phyloP scores from a whole-genome alignment of 37 sponge, comb jelly and placozoan genomes.

The Aplysina aerophoba region DNA sequence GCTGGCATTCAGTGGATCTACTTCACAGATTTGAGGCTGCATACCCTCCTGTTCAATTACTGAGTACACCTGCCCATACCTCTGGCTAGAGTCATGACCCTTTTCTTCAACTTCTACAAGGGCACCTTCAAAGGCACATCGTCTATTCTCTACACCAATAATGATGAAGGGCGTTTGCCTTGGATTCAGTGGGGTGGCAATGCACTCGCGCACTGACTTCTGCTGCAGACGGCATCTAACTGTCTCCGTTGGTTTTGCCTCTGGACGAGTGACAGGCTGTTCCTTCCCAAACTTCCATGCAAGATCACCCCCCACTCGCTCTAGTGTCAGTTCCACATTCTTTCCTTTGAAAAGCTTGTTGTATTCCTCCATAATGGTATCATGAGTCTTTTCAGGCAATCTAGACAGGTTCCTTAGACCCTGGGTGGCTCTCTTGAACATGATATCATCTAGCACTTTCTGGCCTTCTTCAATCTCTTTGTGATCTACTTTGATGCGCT shows the following conservation, averaged over 20 bases:
- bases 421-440: constrained; percentile 2
- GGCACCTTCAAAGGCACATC: constrained; percentile 72
- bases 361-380: constrained; percentile 1
- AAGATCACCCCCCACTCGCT: constrained; percentile 3
- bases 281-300: constrained; percentile 3
- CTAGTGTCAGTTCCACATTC: background rate
- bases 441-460: background rate
- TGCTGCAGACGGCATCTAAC: constrained; percentile 12
- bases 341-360: constrained; percentile 1
- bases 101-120: constrained; percentile 49
- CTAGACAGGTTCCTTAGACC: background rate
- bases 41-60: constrained; percentile 21
- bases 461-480: background rate
- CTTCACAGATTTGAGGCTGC: constrained; percentile 48
- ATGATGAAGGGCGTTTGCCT: constrained; percentile 18
- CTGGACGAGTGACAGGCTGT: background rate
- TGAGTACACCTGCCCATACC: constrained; percentile 41
- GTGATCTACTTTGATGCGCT: background rate
- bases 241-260: no score
- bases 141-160: constrained; percentile 45
- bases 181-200: constrained; percentile 64
- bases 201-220: constrained; percentile 16
- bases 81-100: background rate
- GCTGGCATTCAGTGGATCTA: constrained; percentile 31
- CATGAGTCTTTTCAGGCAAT: background rate